These are phyloP conservation scores for Kradibia gibbosae DNA, from an alignment of 1,140 invertebrate genomes.

Conservation along the genomic window DNA sequence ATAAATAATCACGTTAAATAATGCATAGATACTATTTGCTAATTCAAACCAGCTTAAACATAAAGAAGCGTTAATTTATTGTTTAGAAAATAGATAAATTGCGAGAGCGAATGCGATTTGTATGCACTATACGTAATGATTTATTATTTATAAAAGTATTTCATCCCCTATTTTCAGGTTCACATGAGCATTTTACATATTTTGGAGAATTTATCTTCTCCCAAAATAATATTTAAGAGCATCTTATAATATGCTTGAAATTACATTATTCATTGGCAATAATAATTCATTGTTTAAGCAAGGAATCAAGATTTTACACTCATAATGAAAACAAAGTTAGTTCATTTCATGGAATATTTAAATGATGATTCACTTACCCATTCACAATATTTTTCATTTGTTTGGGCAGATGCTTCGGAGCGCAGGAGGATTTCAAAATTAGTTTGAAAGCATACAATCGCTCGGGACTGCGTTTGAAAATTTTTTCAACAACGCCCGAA, in stretches of 20 bases:
- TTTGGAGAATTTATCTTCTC: not conserved
- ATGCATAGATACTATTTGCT: no score
- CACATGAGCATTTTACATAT: not conserved
- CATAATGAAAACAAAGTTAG: not conserved
- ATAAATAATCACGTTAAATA: no score
- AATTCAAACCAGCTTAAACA: no score
- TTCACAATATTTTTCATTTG: not conserved
- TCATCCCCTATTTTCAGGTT: not conserved
- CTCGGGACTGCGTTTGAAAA: no score
- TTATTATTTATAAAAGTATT: not conserved
- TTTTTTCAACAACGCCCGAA: no score
- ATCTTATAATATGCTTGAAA: not conserved
- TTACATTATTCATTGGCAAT: slow-evolving; percentile 3
- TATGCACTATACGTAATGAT: not conserved
- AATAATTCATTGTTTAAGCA: not conserved
- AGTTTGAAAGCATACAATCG: not conserved
- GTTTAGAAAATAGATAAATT: not conserved
- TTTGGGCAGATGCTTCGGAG: not conserved
- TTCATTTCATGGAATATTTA: not conserved
- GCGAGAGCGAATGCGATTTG: not conserved
- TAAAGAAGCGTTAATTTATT: no score
- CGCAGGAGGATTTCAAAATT: not conserved
- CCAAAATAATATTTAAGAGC: not conserved
- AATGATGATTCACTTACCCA: not conserved
- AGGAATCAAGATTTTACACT: not conserved